These are phyloP conservation scores for Neelides sp. DNA, from an alignment of 1,140 invertebrate species.

Conservation along the genomic window DNA sequence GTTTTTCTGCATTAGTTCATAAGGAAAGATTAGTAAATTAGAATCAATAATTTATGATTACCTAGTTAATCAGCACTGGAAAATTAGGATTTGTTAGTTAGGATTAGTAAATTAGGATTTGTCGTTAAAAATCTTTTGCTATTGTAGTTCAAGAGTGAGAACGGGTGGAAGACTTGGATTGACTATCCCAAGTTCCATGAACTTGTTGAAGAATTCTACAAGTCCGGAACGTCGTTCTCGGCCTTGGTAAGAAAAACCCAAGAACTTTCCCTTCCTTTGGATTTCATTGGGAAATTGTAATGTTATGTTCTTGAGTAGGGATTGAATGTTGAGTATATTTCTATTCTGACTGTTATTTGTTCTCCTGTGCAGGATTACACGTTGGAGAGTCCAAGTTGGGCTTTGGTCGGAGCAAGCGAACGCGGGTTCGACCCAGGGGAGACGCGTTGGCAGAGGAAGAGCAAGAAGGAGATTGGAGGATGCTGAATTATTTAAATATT, in stretches of 20 bases:
- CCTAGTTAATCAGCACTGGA: neutral
- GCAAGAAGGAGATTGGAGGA: constrained; percentile 35
- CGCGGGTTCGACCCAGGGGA: constrained; percentile 49
- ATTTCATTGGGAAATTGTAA: constrained; percentile 5
- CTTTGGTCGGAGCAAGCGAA: constrained; percentile 44
- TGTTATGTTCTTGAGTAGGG: neutral
- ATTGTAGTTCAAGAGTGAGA: constrained; percentile 43
- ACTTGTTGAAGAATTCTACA: constrained; percentile 38
- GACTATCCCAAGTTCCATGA: constrained; percentile 48
- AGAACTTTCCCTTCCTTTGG: constrained; percentile 6
- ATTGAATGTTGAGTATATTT: neutral
- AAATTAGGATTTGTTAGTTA: too few species aligned
- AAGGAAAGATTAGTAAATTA: too few species aligned
- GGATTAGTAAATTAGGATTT: too few species aligned
- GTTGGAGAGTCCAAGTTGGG: constrained; percentile 45
- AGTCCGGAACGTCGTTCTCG: constrained; percentile 39
- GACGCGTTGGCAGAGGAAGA: constrained; percentile 43
- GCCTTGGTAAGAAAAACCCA: constrained; percentile 34
- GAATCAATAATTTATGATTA: neutral
- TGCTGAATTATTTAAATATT: too few species aligned
- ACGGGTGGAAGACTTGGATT: constrained; percentile 51
- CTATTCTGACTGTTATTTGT: constrained; percentile 15
- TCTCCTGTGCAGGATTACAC: constrained; percentile 41
- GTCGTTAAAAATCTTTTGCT: too few species aligned
- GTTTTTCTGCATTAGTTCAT: too few species aligned